Conservation (phyloP, 1,140 invertebrate genomes). For the Cylas formicarius region DNA sequence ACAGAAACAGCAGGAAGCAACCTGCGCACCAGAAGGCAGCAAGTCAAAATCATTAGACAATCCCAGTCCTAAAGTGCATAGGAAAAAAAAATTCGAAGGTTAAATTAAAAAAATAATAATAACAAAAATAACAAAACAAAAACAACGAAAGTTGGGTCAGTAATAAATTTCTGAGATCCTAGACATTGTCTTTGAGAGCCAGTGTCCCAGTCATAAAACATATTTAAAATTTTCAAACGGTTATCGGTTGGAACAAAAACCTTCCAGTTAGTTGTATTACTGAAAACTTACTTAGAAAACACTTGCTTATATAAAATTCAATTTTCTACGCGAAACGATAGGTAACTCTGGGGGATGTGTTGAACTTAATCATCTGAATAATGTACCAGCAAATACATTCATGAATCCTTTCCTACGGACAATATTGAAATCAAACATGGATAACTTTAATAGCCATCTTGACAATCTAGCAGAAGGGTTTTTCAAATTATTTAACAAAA, state of each 20-base stretch:
- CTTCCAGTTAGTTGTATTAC: conserved; percentile 20
- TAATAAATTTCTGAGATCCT: conserved; percentile 6
- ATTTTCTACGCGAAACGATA: neutral
- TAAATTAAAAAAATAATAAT: too few relatives aligned
- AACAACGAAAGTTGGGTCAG: too few relatives aligned
- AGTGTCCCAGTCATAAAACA: conserved; percentile 23
- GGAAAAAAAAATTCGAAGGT: too few relatives aligned
- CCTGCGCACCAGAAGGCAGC: too few relatives aligned
- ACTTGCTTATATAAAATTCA: conserved; percentile 3
- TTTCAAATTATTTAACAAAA: neutral
- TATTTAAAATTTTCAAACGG: conserved; percentile 14
- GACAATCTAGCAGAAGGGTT: neutral
- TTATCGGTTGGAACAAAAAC: conserved; percentile 18
- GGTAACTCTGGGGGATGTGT: neutral
- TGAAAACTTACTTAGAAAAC: neutral
- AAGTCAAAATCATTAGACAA: too few relatives aligned
- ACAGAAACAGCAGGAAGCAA: too few relatives aligned
- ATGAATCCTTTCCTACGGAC: neutral
- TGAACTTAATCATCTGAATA: conserved; percentile 1
- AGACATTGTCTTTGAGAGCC: conserved; percentile 25
- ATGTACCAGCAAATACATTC: neutral
- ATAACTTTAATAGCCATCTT: conserved; percentile 2
- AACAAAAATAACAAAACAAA: too few relatives aligned
- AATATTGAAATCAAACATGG: neutral
- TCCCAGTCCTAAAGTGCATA: too few relatives aligned